Percentiles rank a stretch among this genome's conserved stretches.
phyloP scores from a whole-genome alignment of 2,797 vertebrate species.

The Prionace glauca region DNA sequence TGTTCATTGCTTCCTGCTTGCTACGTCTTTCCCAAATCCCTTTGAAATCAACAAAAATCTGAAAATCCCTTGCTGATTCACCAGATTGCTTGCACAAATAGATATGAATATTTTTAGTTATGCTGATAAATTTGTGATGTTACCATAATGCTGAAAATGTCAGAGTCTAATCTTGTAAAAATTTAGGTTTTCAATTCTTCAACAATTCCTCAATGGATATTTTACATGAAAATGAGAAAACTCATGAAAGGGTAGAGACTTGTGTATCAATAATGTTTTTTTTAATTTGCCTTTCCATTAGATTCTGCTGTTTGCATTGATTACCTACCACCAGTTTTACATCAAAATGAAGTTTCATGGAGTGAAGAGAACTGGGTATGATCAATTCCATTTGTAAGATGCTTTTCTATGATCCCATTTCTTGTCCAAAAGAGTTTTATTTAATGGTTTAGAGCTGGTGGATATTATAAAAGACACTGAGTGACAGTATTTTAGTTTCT shows the following conservation, averaged over 20 bases:
- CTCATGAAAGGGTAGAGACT: background rate
- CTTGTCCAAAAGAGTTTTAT: background rate
- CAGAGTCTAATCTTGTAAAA: background rate
- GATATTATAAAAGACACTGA: background rate
- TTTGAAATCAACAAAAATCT: background rate
- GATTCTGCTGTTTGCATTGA: conserved; percentile 32
- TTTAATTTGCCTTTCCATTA: conserved; percentile 24
- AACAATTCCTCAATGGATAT: background rate
- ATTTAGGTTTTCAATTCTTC: background rate
- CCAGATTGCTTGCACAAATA: background rate
- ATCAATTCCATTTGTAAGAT: conserved; percentile 20
- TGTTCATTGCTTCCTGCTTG: background rate
- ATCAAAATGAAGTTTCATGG: conserved; percentile 38
- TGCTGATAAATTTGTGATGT: background rate
- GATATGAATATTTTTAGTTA: background rate
- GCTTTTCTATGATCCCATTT: background rate
- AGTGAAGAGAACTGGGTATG: conserved; percentile 37
- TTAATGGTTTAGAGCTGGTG: background rate
- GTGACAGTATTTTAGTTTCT: background rate
- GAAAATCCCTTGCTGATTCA: background rate
- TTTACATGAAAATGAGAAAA: conserved; percentile 9
- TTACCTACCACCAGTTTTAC: conserved; percentile 23
- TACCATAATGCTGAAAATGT: background rate
- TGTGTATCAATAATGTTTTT: background rate
- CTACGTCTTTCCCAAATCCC: too few relatives aligned